Base-by-base conservation (phyloP, 2,797 vertebrate species). In the Xiphorhynchus erythropygius region DNA sequence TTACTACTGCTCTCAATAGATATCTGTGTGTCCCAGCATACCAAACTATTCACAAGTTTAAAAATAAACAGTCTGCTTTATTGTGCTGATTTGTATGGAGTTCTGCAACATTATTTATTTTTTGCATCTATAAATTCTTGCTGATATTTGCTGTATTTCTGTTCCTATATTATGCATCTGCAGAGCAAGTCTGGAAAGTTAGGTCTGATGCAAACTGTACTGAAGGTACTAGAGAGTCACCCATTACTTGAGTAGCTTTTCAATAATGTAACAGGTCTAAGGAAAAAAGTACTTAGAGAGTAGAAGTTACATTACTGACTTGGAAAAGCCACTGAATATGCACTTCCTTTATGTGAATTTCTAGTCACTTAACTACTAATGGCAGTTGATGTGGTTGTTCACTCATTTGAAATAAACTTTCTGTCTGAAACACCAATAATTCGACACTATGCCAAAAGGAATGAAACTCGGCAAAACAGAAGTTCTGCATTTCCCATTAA, bases 361-460 rank as follows among this genome's bases (percentile, higher is more conserved):
- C 77, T 78, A 70, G 65, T 84, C 70, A 87, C 57, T 90, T 91
- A 81, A 88, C 52, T 84, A 37, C 53, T 93, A 84, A 90, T 78
- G 44, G 22, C 53, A 90, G 49, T 6, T 90, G 53, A 87, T 84
- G 49, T 63, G 7, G 18, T 49, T 71, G 33, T 64, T 90, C 69
- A 44, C 60, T 73, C 64, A 84, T 78, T 92, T 87, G 57, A 94
- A 77, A 84, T 35, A 71, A 75, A 87, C 33, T 68, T 92, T 62
- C 35, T 30, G 4, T 70, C 53, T 82, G 81, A 92, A 93, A 67
- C 27, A 64, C 33, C 37, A 86, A 32, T 78, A 84, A 77, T 74
- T 81, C 5, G 2, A 69, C 49, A 46, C 17, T 49, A 17, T 60
- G 25, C 21, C 49, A 75, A 55, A 57, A 85, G 65, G 59, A 87